Conservation (phyloP, 1,140 invertebrate genomes). For the Rhyacophila brunnea region DNA sequence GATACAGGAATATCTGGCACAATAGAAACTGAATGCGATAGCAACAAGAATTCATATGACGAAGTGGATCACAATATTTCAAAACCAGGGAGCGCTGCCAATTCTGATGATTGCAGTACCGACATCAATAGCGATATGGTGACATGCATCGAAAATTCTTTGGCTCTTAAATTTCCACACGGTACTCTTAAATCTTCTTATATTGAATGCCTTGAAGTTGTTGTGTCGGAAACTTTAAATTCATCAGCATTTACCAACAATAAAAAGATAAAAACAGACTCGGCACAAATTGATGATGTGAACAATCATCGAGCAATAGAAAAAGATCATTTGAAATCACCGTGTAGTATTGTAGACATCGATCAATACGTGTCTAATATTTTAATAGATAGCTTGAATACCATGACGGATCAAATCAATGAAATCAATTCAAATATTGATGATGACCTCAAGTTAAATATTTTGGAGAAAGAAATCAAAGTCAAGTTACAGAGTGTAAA, state of each 20-base stretch:
- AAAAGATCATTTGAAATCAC: slow-evolving; percentile 6
- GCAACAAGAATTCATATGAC: slow-evolving; percentile 22
- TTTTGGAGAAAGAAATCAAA: slow-evolving; percentile 54
- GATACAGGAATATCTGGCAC: slow-evolving; percentile 34
- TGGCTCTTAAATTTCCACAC: neutral
- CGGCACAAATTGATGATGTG: slow-evolving; percentile 17
- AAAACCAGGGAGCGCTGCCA: slow-evolving; percentile 18
- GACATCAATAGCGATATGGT: slow-evolving; percentile 24
- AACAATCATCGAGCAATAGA: slow-evolving; percentile 7
- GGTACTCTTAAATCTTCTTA: slow-evolving; percentile 6
- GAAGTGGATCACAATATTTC: slow-evolving; percentile 16
- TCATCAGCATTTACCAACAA: slow-evolving; percentile 28
- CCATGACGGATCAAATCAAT: slow-evolving; percentile 49
- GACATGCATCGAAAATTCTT: slow-evolving; percentile 29
- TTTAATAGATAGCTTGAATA: slow-evolving; percentile 52
- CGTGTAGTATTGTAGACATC: slow-evolving; percentile 39
- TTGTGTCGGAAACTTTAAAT: slow-evolving; percentile 49
- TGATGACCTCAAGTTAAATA: slow-evolving; percentile 45
- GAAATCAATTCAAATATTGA: slow-evolving; percentile 49
- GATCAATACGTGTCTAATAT: slow-evolving; percentile 54
- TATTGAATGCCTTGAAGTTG: slow-evolving; percentile 48
- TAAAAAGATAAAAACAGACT: slow-evolving; percentile 5
- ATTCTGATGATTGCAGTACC: slow-evolving; percentile 25
- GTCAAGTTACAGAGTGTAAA: slow-evolving; percentile 51
- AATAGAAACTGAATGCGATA: slow-evolving; percentile 26